Evolutionary conservation across 1,140 invertebrate genomes (phyloP), one percentile per base, ranked within the genome.

Genomic region (Brachionus calyciflorus): DNA sequence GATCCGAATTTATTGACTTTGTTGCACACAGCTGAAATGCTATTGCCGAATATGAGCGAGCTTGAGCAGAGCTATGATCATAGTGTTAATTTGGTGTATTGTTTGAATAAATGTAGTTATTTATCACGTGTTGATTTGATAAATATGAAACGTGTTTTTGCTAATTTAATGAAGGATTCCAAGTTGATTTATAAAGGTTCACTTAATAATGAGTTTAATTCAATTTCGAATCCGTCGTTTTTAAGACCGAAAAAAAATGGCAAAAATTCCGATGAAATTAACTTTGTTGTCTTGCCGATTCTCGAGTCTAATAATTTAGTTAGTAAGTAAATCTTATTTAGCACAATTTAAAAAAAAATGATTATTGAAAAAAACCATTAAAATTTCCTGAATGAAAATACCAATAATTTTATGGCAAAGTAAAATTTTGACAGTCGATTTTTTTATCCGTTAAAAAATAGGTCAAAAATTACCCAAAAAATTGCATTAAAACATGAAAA

Each of bases 1-100:
- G 92, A 93, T 85, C 88, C 88, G 1, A 90, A 90, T 65, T 48
- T 79, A 10, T 51, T 6, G 79, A 91, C 91, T 82, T 91, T 92
- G 84, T 83, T 93, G 21, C 90, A 91, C 84, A 89, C 91, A 63
- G 91, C 91, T 30, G 91, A 93, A 86, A 93, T 93, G 91, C 84
- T 93, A 79, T 92, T 92, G 82, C 92, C 92, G 2, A 82, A 51
- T 46, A 51, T 73, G 69, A 21, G 17, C 26, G 44, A 40, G 85
- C 1, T 89, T 89, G 2, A 88, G 90, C 3, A 89, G 88, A 21
- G 88, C 88, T 28, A 87, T 87, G 81, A 83, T n/a, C 70, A 78
- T 14, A 69, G 82, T 4, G 82, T 83, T 19, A 82, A 82, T 44
- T 79, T 81, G 7, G 80, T 76, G n/a, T 76, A 55, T 10, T 33